phyloP scores from a whole-genome alignment of 2,113 vertebrate species.

The Brachypodius melanocephalos region DNA sequence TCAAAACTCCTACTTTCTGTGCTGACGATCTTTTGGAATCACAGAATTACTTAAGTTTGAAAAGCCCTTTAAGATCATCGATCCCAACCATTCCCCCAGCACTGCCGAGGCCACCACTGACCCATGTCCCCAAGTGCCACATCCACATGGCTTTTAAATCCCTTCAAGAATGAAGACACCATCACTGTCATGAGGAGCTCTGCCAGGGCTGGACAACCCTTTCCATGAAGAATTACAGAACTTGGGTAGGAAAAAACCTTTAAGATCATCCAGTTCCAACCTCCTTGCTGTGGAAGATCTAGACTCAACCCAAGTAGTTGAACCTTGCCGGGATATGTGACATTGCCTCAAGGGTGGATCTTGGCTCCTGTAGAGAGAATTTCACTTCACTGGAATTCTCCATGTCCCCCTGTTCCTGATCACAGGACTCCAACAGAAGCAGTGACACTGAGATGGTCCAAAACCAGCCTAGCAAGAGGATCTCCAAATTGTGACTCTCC shows the following conservation, averaged over 20 bases:
- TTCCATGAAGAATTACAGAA: not conserved
- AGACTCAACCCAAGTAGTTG: not conserved
- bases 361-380: not conserved
- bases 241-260: not conserved
- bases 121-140: not conserved
- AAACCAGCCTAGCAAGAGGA: not conserved
- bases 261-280: not conserved
- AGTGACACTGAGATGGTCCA: not conserved
- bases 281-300: not conserved
- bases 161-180: not conserved
- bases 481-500: not conserved
- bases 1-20: not conserved
- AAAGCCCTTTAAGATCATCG: not conserved
- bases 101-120: not conserved
- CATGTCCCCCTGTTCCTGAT: not conserved
- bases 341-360: not conserved
- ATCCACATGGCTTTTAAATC: not conserved
- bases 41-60: not conserved
- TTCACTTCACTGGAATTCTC: not conserved
- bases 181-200: not conserved
- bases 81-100: not conserved
- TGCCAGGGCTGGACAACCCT: not conserved
- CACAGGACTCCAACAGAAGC: accelerated
- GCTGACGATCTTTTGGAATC: not conserved
- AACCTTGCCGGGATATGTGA: not conserved